phyloP scores from a whole-genome alignment of 1,140 invertebrate genomes.

The Diorhabda sublineata region DNA sequence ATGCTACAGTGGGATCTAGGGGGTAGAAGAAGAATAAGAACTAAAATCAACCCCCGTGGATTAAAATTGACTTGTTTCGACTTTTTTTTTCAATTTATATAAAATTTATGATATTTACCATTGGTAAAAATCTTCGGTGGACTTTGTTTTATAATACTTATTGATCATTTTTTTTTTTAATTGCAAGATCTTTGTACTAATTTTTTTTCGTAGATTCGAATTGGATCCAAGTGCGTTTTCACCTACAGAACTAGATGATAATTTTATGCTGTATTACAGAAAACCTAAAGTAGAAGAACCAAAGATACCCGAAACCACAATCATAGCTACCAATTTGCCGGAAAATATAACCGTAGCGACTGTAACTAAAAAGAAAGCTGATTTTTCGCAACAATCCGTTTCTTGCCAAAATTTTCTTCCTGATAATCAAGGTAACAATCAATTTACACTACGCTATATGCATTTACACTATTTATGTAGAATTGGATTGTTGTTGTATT shows the following conservation, averaged over 20 bases:
- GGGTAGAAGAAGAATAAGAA: too few relatives aligned
- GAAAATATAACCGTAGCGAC: conserved; percentile 27
- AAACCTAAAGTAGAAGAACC: conserved; percentile 36
- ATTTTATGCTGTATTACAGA: conserved; percentile 54
- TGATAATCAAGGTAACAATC: conserved; percentile 9
- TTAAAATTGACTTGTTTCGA: too few relatives aligned
- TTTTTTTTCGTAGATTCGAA: conserved; percentile 58
- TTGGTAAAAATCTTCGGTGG: too few relatives aligned
- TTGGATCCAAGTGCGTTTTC: conserved; percentile 63
- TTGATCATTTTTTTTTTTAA: neutral
- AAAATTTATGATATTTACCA: neutral
- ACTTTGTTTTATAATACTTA: neutral
- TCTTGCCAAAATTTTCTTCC: conserved; percentile 59
- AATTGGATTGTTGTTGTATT: too few relatives aligned
- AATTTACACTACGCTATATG: neutral
- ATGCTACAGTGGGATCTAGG: too few relatives aligned
- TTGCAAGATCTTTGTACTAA: neutral
- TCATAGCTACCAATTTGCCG: conserved; percentile 21
- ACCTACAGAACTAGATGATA: conserved; percentile 66
- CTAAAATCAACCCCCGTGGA: too few relatives aligned
- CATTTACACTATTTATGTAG: too few relatives aligned
- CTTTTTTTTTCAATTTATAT: too few relatives aligned
- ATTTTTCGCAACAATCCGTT: conserved; percentile 63
- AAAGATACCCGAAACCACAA: conserved; percentile 42
- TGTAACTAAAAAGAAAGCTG: conserved; percentile 48